Evolutionary conservation across 2,888 invertebrate species (phyloP).

Genomic region (Orthosia incerta): DNA sequence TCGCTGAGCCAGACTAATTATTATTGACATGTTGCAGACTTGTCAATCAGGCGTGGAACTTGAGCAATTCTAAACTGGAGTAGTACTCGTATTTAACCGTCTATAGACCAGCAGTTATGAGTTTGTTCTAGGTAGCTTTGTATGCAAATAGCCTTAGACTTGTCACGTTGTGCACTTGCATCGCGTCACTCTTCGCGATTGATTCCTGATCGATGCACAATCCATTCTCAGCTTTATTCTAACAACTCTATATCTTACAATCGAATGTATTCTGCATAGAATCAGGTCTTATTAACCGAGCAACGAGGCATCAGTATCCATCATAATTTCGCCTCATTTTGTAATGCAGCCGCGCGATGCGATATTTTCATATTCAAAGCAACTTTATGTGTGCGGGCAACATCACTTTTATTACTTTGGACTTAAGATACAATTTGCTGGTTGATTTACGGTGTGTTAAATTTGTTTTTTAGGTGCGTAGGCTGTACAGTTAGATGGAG

Average conservation of each 20-base stretch:
- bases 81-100: slow-evolving; percentile 38
- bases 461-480: slow-evolving; percentile 75
- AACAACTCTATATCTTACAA: slow-evolving; percentile 64
- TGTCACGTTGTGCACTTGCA: slow-evolving; percentile 71
- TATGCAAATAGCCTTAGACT: slow-evolving; percentile 62
- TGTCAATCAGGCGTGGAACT: slow-evolving; percentile 58
- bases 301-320: slow-evolving; percentile 89
- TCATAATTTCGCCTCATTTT: slow-evolving; percentile 90
- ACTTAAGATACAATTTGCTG: slow-evolving; percentile 70
- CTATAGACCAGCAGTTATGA: slow-evolving; percentile 43
- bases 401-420: slow-evolving; percentile 62
- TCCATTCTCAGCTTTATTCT: slow-evolving; percentile 64
- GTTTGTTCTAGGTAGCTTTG: slow-evolving; percentile 54
- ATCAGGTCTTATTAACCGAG: slow-evolving; percentile 87
- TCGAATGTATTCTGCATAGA: slow-evolving; percentile 66
- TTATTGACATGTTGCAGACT: slow-evolving; percentile 54
- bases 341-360: slow-evolving; percentile 84
- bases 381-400: slow-evolving; percentile 66
- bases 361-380: slow-evolving; percentile 84
- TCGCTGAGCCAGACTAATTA: slow-evolving; percentile 55
- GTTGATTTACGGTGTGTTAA: slow-evolving; percentile 49
- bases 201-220: slow-evolving; percentile 68
- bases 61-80: slow-evolving; percentile 56
- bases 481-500: slow-evolving; percentile 76
- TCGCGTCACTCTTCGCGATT: slow-evolving; percentile 74